A percentile compares a stretch with the other conserved stretches of the same genome.
Evolutionary conservation across 2,113 vertebrate species (phyloP).

Genomic region (Ammodytes marinus): DNA sequence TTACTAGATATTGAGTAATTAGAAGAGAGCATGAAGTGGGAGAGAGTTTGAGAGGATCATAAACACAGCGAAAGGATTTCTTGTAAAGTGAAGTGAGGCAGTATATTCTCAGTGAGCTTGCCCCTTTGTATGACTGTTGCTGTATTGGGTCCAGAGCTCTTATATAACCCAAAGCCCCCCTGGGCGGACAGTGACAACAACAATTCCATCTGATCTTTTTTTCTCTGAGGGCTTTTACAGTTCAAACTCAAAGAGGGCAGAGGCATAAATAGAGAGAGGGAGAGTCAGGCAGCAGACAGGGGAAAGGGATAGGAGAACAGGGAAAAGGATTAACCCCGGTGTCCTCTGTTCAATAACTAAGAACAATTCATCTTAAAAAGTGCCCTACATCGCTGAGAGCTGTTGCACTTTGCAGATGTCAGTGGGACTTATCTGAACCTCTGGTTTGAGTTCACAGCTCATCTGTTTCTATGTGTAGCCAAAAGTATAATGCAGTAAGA

Average conservation of each 20-base stretch:
- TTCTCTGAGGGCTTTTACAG: conserved; percentile 15
- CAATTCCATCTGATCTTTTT: conserved; percentile 56
- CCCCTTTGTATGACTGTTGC: conserved; percentile 53
- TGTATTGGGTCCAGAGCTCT: conserved; percentile 48
- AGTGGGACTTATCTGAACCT: conserved; percentile 11
- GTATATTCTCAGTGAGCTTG: background rate
- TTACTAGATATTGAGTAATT: background rate
- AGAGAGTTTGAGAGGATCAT: background rate
- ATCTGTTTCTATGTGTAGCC: background rate
- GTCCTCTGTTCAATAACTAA: conserved; percentile 24
- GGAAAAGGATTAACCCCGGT: background rate
- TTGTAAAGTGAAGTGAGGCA: conserved; percentile 14
- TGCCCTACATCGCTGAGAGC: background rate
- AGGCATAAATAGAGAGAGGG: background rate
- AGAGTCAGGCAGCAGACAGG: background rate
- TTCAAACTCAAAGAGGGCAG: conserved; percentile 23
- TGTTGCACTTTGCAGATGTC: background rate
- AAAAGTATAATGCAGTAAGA: background rate
- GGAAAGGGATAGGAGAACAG: background rate
- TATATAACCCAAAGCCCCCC: conserved; percentile 66
- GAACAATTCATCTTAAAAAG: conserved; percentile 11
- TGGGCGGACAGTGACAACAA: conserved; percentile 72
- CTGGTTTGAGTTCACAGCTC: conserved; percentile 36
- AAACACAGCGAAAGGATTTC: conserved; percentile 14
- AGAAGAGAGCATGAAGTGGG: background rate